Evolutionary conservation across 2,888 invertebrate species (phyloP).

Genomic region (Nomada fucata): DNA sequence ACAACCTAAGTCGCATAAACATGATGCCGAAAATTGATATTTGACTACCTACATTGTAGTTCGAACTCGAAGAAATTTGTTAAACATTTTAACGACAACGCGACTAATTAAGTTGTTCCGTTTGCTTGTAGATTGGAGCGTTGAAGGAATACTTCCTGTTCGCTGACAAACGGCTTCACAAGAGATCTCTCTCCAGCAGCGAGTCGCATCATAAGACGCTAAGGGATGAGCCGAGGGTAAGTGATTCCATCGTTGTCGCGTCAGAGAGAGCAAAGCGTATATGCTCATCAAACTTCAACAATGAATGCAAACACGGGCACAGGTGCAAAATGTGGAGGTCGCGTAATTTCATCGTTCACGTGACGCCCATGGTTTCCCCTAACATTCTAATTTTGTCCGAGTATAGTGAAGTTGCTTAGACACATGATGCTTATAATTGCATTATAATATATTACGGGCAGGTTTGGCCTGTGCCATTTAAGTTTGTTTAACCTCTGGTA

Average conservation of each 20-base stretch:
- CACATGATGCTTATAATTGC: too few relatives aligned
- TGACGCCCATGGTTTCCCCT: slow-evolving; percentile 30
- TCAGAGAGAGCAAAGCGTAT: neutral
- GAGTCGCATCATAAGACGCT: slow-evolving; percentile 92
- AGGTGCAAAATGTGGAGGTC: slow-evolving; percentile 35
- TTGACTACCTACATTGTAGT: too few relatives aligned
- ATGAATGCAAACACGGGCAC: neutral
- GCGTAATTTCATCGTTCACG: slow-evolving; percentile 36
- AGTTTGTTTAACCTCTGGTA: too few relatives aligned
- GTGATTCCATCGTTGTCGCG: slow-evolving; percentile 83
- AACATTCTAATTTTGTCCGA: slow-evolving; percentile 45
- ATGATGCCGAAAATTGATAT: too few relatives aligned
- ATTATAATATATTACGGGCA: too few relatives aligned
- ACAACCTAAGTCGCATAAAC: too few relatives aligned
- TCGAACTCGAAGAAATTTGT: too few relatives aligned
- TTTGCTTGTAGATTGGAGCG: slow-evolving; percentile 93
- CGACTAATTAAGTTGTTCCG: slow-evolving; percentile 16
- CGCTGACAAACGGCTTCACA: slow-evolving; percentile 93
- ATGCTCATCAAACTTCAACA: slow-evolving; percentile 37
- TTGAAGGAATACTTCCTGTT: slow-evolving; percentile 94
- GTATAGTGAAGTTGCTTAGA: neutral
- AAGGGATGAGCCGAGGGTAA: slow-evolving; percentile 91
- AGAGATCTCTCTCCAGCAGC: slow-evolving; percentile 92
- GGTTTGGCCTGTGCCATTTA: too few relatives aligned
- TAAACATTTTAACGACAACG: neutral